Evolutionary conservation across 2,113 vertebrate genomes (phyloP).

Genomic region (Pagrus major): DNA sequence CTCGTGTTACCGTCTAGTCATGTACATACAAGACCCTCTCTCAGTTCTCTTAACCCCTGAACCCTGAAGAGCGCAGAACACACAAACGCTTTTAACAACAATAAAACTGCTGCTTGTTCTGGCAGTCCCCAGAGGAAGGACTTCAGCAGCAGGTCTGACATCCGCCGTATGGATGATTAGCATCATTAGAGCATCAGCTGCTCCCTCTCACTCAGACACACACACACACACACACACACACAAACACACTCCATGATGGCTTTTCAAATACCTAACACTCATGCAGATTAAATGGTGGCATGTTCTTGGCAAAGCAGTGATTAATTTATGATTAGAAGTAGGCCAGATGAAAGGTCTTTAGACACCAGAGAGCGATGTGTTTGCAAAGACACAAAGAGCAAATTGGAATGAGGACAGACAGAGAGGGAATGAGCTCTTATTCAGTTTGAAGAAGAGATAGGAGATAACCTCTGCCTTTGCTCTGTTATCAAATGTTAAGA

Average conservation of each 20-base stretch:
- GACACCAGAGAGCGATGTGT: slow-evolving; percentile 19
- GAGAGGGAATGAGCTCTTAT: background rate
- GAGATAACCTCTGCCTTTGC: slow-evolving; percentile 10
- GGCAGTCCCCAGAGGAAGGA: slow-evolving; percentile 42
- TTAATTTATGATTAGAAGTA: slow-evolving; percentile 64
- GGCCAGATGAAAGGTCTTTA: slow-evolving; percentile 43
- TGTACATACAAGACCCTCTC: slow-evolving; percentile 17
- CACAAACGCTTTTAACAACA: slow-evolving; percentile 63
- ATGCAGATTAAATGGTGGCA: slow-evolving; percentile 51
- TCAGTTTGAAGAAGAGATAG: background rate
- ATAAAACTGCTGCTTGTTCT: slow-evolving; percentile 55
- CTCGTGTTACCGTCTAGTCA: background rate
- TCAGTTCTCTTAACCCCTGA: slow-evolving; percentile 16
- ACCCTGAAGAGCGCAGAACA: slow-evolving; percentile 40
- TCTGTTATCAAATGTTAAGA: background rate
- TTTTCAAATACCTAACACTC: slow-evolving; percentile 56
- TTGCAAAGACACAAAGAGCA: slow-evolving; percentile 1
- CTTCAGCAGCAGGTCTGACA: slow-evolving; percentile 65
- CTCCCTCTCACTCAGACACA: slow-evolving; percentile 43
- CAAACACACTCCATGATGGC: slow-evolving; percentile 34
- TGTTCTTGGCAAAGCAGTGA: slow-evolving; percentile 57
- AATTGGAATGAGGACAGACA: slow-evolving; percentile 1
- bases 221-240: slow-evolving; percentile 25
- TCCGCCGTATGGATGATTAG: slow-evolving; percentile 72
- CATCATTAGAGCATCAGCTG: slow-evolving; percentile 74